A percentile compares a stretch with the other conserved stretches of the same genome.
Evolutionary conservation across 2,113 vertebrate genomes (phyloP).

Genomic region (Symphodus melops): DNA sequence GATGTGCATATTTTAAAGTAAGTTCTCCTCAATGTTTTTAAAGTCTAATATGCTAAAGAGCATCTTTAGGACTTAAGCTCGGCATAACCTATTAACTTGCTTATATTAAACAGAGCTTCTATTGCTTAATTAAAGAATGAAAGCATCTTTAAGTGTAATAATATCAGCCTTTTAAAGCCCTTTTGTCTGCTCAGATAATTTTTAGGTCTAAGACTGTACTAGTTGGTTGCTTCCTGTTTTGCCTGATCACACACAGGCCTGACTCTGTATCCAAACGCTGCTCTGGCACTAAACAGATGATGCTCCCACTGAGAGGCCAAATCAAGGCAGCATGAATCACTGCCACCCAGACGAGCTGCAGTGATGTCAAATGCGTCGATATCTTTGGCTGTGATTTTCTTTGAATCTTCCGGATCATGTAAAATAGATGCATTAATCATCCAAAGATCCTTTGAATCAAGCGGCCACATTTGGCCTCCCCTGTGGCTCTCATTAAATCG

Average conservation of each 20-base stretch:
- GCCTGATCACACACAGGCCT: constrained; percentile 19
- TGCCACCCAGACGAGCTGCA: constrained; percentile 9
- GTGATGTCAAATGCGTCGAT: constrained; percentile 8
- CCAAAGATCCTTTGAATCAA: constrained; percentile 58
- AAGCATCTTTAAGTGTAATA: neutral
- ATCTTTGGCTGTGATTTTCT: constrained; percentile 16
- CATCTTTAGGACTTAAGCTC: neutral
- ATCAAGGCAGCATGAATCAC: constrained; percentile 7
- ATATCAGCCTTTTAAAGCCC: neutral
- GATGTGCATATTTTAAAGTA: too few species aligned
- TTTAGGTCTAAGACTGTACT: neutral
- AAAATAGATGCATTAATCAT: constrained; percentile 38
- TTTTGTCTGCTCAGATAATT: neutral
- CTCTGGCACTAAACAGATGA: constrained; percentile 39
- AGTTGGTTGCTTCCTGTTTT: neutral
- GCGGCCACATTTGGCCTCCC: constrained; percentile 9
- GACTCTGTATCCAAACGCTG: constrained; percentile 37
- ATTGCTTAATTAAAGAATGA: neutral
- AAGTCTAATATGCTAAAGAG: neutral
- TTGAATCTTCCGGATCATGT: constrained; percentile 23
- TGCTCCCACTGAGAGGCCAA: constrained; percentile 46
- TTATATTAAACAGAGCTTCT: neutral
- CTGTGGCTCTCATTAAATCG: constrained; percentile 30
- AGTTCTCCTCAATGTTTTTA: neutral
- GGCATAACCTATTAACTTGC: neutral